Evolutionary conservation across 1,140 invertebrate species (phyloP), one percentile per base, ranked within the genome.

Genomic region (Drosophila santomea): DNA sequence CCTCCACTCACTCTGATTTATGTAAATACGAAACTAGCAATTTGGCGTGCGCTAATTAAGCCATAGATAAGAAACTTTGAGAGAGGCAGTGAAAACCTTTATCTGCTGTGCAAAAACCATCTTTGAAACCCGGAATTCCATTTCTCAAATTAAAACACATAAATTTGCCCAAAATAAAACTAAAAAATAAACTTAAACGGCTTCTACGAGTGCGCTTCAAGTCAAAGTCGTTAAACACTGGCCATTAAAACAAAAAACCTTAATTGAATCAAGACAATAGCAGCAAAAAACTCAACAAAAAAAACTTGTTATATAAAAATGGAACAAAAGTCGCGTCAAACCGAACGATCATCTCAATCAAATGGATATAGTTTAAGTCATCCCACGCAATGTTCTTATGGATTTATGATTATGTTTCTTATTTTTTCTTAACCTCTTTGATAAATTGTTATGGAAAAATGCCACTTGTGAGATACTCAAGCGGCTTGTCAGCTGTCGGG

Each of bases 81-180:
- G 45, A 43, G 36, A 28, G 38, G 10, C 5, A 39, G 4, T 28
- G 6, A 12, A 35, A 51, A 35, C 28, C 12, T 36, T 48, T 23
- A 17, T 63, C 48, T 51, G 10, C 3, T 51, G 14, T 8, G 14
- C 28, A 17, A 51, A 51, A 36, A 41, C 72, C 74, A 56, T 74
- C 71, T 75, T 75, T 75, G 72, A 47, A 82, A 83, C 84, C 84
- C 79, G 83, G 84, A 88, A 88, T 88, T 73, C 59, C 47, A 71
- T 66, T 67, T 43, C 62, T 69, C 41, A 69, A 85, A 74, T 56
- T 79, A 66, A 86, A 86, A 66, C 71, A 79, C 83, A 88, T 88
- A 69, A 77, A 82, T 76, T 64, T 78, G 71, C 10, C 28, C 15
- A 15, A 52, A 59, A 45, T 76, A 47, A 73, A 77, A 58, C 54